These are phyloP conservation scores for Sphenopsis melanotis DNA, from an alignment of 2,797 vertebrate species.

Conservation along the genomic window DNA sequence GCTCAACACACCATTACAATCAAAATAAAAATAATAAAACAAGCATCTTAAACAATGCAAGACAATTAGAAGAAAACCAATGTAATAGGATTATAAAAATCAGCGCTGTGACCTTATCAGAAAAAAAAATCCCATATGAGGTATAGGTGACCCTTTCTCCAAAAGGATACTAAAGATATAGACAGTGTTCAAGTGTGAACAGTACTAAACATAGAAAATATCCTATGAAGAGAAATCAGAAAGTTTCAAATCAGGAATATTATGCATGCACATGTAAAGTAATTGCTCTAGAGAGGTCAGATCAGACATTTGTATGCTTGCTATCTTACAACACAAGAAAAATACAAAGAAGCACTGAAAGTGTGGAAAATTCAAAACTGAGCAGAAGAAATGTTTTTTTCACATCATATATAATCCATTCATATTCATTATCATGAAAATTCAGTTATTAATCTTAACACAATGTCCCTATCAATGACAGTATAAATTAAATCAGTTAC, in stretches of 20 bases:
- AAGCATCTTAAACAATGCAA: neutral
- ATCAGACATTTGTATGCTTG: neutral
- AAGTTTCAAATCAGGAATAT: neutral
- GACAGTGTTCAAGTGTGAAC: neutral
- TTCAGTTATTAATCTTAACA: neutral
- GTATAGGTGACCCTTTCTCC: neutral
- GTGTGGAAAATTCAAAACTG: neutral
- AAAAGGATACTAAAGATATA: neutral
- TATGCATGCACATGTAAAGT: neutral
- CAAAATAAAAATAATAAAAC: neutral
- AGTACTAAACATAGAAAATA: neutral
- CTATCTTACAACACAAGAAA: neutral
- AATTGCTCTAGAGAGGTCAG: neutral
- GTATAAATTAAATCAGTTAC: neutral
- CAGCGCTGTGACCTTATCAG: neutral
- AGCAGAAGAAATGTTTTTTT: neutral
- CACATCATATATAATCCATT: neutral
- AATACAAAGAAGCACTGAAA: neutral
- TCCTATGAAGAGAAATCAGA: neutral
- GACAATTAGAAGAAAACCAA: neutral
- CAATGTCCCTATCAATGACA: neutral
- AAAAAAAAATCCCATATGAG: neutral
- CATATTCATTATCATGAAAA: neutral
- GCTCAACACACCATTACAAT: neutral
- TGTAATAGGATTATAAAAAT: neutral